Conservation (phyloP, 2,888 invertebrate genomes). For the Sesamia inferens region DNA sequence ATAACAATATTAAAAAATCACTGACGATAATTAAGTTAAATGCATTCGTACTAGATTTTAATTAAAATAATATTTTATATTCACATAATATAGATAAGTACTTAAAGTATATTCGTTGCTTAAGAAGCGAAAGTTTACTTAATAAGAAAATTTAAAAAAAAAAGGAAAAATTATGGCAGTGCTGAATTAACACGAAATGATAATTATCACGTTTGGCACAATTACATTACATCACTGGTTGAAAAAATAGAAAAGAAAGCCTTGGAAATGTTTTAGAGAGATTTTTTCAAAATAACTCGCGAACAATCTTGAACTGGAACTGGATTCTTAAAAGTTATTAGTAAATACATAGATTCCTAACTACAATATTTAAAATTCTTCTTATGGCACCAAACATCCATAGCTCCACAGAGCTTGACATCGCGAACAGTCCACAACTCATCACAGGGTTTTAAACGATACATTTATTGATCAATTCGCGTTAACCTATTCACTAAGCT, state of each 20-base stretch:
- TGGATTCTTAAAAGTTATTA: conserved; percentile 65
- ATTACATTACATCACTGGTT: conserved; percentile 64
- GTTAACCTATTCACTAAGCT: conserved; percentile 68
- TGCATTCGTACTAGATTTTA: conserved; percentile 64
- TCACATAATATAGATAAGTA: conserved; percentile 54
- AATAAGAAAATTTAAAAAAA: conserved; percentile 46
- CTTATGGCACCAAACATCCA: conserved; percentile 79
- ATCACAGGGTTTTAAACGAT: conserved; percentile 54
- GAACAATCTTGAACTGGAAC: conserved; percentile 59
- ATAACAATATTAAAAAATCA: conserved; percentile 60
- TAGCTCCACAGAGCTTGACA: conserved; percentile 62
- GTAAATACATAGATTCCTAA: conserved; percentile 76
- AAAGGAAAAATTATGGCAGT: conserved; percentile 66
- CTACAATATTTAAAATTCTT: conserved; percentile 77
- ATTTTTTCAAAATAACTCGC: conserved; percentile 51
- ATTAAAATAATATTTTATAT: conserved; percentile 55
- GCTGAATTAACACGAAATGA: conserved; percentile 54
- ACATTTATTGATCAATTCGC: conserved; percentile 44
- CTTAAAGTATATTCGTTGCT: conserved; percentile 65
- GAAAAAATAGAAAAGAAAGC: conserved; percentile 51
- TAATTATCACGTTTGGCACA: conserved; percentile 70
- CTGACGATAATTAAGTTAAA: conserved; percentile 65
- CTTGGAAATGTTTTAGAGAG: conserved; percentile 47
- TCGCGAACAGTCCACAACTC: conserved; percentile 45
- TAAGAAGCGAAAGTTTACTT: conserved; percentile 58